phyloP scores from a whole-genome alignment of 2,797 vertebrate genomes.

The Phataginus tricuspis region DNA sequence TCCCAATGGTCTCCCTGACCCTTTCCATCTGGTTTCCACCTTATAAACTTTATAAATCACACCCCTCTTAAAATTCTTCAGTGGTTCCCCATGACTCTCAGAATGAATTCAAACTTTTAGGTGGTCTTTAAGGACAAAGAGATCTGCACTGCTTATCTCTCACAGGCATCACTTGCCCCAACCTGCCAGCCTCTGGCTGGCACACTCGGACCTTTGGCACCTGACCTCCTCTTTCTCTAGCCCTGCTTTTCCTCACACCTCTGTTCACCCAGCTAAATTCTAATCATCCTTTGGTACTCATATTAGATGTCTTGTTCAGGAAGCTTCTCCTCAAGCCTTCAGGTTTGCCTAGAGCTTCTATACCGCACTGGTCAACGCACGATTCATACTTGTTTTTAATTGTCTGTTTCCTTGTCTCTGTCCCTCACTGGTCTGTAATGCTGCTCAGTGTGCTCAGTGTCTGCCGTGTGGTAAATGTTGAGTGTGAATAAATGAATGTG shows the following conservation, averaged over 20 bases:
- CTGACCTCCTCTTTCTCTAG: neutral
- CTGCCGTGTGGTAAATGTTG: neutral
- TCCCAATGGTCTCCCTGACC: neutral
- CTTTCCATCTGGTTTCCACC: neutral
- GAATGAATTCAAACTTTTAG: neutral
- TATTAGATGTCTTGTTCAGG: neutral
- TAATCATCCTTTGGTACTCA: neutral
- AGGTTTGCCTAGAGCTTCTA: neutral
- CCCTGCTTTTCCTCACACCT: neutral
- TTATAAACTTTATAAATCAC: neutral
- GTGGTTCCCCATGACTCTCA: neutral
- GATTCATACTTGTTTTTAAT: neutral
- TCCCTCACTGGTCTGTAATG: neutral
- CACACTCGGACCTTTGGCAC: neutral
- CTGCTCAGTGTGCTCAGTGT: no score
- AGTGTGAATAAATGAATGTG: neutral
- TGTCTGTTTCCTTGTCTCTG: neutral
- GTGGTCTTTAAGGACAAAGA: neutral
- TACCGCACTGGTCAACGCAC: neutral
- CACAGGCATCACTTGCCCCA: no score
- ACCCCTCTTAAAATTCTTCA: neutral
- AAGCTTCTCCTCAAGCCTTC: neutral
- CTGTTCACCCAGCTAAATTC: neutral
- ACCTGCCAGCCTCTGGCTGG: neutral
- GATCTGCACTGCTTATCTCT: neutral